Evolutionary conservation across 2,797 vertebrate genomes (phyloP).

Genomic region (Sebastes minor): DNA sequence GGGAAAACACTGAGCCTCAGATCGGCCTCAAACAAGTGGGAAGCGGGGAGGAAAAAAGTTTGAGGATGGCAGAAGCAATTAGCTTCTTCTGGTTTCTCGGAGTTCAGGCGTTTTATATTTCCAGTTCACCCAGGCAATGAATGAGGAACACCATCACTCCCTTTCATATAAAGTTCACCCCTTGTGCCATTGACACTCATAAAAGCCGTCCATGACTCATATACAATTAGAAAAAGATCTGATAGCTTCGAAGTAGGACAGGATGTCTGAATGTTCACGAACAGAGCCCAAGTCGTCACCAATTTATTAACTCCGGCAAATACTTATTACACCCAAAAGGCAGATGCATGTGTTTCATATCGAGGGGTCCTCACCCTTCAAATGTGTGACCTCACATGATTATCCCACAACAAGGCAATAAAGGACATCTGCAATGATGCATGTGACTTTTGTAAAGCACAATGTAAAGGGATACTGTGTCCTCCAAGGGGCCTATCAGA

Average conservation of each 20-base stretch:
- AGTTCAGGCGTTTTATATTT: conserved; percentile 67
- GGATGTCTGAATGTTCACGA: conserved; percentile 13
- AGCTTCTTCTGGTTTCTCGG: conserved; percentile 49
- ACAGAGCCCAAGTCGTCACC: conserved; percentile 23
- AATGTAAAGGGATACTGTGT: conserved; percentile 13
- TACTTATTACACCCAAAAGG: conserved; percentile 47
- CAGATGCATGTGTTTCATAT: conserved; percentile 56
- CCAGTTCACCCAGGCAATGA: conserved; percentile 44
- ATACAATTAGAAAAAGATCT: conserved; percentile 9
- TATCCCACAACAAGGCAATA: conserved; percentile 38
- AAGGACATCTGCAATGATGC: conserved; percentile 47
- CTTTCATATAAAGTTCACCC: conserved; percentile 59
- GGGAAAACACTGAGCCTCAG: conserved; percentile 27
- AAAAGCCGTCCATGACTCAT: conserved; percentile 41
- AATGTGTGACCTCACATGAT: conserved; percentile 60
- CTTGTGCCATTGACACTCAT: conserved; percentile 46
- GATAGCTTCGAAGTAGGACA: conserved; percentile 28
- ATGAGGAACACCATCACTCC: conserved; percentile 34
- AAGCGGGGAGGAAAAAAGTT: conserved; percentile 23
- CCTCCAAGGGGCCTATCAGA: neutral
- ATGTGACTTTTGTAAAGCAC: conserved; percentile 20
- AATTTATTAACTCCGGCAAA: conserved; percentile 50
- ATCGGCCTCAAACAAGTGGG: conserved; percentile 23
- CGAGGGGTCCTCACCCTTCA: conserved; percentile 39
- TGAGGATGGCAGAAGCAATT: conserved; percentile 63